Evolutionary conservation across 2,113 vertebrate species (phyloP).

Genomic region (Chionis minor): DNA sequence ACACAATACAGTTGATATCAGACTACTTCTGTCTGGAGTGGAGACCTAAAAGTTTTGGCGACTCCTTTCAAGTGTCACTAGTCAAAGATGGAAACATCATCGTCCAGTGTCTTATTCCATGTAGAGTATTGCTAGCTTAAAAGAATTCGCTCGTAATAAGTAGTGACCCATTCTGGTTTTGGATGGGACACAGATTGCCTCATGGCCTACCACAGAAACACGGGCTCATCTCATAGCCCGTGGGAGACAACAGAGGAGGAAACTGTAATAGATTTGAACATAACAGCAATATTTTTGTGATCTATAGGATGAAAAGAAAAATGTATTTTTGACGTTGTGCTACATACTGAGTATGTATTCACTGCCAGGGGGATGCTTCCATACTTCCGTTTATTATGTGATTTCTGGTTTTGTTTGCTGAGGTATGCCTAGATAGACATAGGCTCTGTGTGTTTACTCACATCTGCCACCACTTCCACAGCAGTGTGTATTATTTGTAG

Average conservation of each 20-base stretch:
- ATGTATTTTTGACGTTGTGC: background rate
- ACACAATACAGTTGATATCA: background rate
- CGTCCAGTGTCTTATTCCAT: background rate
- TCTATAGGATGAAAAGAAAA: background rate
- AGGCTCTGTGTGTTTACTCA: background rate
- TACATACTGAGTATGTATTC: background rate
- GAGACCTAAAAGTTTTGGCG: background rate
- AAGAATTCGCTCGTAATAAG: background rate
- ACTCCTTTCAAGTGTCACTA: background rate
- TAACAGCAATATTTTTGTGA: background rate
- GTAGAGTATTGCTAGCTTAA: background rate
- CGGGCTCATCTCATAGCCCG: background rate
- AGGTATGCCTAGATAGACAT: background rate
- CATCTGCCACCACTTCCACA: background rate
- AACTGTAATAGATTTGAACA: background rate
- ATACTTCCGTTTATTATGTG: background rate
- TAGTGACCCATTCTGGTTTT: background rate
- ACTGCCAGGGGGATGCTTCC: background rate
- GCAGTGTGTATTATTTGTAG: background rate
- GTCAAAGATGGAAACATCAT: background rate
- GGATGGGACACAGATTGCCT: background rate
- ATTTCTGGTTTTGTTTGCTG: background rate
- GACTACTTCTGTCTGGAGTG: background rate
- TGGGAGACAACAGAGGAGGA: background rate
- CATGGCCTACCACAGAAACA: background rate